A percentile compares a stretch with the other conserved stretches of the same genome.
Conservation (phyloP, 2,888 invertebrate genomes). For the Diploptera punctata region DNA sequence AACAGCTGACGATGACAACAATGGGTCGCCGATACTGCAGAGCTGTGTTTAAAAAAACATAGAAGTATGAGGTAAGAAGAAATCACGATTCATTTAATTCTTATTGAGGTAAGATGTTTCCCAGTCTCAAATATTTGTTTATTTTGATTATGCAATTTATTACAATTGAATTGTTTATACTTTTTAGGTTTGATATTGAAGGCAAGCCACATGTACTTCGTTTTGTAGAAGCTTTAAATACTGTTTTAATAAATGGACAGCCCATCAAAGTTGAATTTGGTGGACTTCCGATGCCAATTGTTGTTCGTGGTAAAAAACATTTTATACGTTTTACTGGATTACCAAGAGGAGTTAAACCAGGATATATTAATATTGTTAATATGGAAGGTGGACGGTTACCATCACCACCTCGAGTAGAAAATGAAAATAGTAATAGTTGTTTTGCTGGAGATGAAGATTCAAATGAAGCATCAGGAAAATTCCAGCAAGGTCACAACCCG, state of each 20-base stretch:
- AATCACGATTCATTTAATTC: no score
- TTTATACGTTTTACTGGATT: constrained; percentile 82
- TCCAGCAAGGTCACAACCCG: constrained; percentile 47
- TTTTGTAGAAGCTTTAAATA: constrained; percentile 79
- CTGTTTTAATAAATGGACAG: constrained; percentile 79
- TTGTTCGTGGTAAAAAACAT: constrained; percentile 75
- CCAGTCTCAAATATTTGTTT: no score
- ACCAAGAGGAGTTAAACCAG: constrained; percentile 75
- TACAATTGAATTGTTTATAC: constrained; percentile 16
- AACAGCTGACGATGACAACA: no score
- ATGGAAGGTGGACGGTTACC: constrained; percentile 69
- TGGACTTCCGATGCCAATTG: constrained; percentile 80
- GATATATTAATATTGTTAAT: constrained; percentile 70
- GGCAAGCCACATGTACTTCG: constrained; percentile 76
- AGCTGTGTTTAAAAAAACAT: no score
- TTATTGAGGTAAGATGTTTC: no score
- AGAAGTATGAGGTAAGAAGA: no score
- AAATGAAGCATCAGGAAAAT: constrained; percentile 18
- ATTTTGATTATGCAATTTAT: no score
- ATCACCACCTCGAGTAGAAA: constrained; percentile 46
- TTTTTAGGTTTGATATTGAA: constrained; percentile 67
- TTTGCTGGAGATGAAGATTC: constrained; percentile 41
- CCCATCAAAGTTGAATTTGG: constrained; percentile 79
- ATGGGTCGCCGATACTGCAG: no score
- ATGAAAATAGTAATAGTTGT: constrained; percentile 51